Evolutionary conservation across 1,140 invertebrate genomes (phyloP).

Genomic region (Leucophenga varia): DNA sequence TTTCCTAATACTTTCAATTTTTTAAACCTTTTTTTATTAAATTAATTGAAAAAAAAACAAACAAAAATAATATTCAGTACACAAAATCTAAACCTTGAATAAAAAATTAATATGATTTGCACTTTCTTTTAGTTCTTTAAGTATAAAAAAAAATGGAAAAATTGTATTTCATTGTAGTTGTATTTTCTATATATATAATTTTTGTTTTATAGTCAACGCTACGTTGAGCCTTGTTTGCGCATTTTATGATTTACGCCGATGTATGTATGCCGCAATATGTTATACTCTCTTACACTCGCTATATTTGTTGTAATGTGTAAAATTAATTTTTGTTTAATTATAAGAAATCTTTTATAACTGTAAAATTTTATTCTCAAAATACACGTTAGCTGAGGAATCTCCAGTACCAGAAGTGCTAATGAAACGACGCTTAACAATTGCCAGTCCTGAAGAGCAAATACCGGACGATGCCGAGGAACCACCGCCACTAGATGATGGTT

Average conservation of each 20-base stretch:
- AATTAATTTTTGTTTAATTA: slow-evolving; percentile 1
- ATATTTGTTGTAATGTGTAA: slow-evolving; percentile 23
- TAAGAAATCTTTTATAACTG: not conserved
- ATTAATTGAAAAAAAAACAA: not conserved
- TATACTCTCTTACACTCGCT: no score
- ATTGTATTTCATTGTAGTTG: slow-evolving; percentile 11
- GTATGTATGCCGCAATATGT: slow-evolving; percentile 56
- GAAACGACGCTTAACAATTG: slow-evolving; percentile 50
- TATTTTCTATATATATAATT: no score
- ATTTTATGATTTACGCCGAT: slow-evolving; percentile 36
- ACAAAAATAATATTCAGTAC: no score
- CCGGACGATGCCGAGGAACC: slow-evolving; percentile 42
- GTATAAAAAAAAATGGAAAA: slow-evolving; percentile 1
- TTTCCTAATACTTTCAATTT: no score
- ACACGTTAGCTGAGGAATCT: slow-evolving; percentile 25
- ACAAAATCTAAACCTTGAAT: no score
- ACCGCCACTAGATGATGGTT: slow-evolving; percentile 46
- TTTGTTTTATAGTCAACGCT: slow-evolving; percentile 26
- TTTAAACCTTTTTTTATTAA: no score
- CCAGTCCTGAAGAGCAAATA: slow-evolving; percentile 40
- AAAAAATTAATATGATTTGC: slow-evolving; percentile 42
- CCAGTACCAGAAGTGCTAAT: slow-evolving; percentile 31
- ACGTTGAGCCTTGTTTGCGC: slow-evolving; percentile 32
- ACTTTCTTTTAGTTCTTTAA: slow-evolving; percentile 41
- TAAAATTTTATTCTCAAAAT: not conserved